Evolutionary conservation across 2,113 vertebrate species (phyloP).

Genomic region (Talpa occidentalis): DNA sequence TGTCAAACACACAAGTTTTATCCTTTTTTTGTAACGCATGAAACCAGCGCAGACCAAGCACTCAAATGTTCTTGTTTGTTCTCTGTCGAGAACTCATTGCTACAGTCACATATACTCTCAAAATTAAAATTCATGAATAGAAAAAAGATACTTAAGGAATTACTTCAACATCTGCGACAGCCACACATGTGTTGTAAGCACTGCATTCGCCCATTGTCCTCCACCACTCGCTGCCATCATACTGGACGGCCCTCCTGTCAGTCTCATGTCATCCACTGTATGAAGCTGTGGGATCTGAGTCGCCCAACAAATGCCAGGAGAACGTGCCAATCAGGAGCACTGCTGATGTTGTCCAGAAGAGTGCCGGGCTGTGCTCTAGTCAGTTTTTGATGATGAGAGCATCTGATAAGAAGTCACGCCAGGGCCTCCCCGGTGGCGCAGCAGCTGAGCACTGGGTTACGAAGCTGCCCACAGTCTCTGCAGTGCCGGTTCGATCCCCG

Average conservation of each 20-base stretch:
- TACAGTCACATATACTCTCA: background rate
- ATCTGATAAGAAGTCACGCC: background rate
- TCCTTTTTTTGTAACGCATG: background rate
- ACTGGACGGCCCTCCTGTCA: background rate
- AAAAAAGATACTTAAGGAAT: background rate
- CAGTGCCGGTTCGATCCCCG: too few species aligned
- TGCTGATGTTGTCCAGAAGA: rapidly evolving
- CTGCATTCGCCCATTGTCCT: too few species aligned
- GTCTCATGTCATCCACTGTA: too few species aligned
- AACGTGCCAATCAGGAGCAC: background rate
- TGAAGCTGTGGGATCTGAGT: too few species aligned
- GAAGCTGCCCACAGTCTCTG: too few species aligned
- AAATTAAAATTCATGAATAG: background rate
- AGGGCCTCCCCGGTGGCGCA: too few species aligned
- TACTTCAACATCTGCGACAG: background rate
- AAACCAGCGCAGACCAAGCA: background rate
- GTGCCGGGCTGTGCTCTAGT: rapidly evolving
- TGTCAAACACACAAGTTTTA: too few species aligned
- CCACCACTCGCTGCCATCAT: too few species aligned
- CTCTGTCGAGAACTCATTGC: background rate
- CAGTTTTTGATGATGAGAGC: background rate
- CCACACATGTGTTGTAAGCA: too few species aligned
- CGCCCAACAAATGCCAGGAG: too few species aligned
- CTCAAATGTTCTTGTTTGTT: background rate
- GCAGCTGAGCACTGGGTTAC: too few species aligned